Evolutionary conservation across 2,888 invertebrate species (phyloP).

Genomic region (Dromius quadrimaculatus): DNA sequence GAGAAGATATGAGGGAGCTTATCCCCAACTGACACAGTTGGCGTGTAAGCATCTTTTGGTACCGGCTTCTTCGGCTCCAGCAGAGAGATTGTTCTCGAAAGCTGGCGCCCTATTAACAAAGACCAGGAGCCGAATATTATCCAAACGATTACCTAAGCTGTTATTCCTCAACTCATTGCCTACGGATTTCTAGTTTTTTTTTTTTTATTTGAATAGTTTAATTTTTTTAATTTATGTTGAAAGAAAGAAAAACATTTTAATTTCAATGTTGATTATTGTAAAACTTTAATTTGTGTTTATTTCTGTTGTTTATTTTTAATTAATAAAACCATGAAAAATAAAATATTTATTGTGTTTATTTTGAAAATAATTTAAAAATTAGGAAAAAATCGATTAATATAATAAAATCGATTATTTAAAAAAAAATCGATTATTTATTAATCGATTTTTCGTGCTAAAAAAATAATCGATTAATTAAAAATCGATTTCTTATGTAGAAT

Average conservation of each 20-base stretch:
- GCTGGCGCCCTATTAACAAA: conserved; percentile 27
- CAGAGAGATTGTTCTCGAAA: conserved; percentile 55
- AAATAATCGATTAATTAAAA: neutral
- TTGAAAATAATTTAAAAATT: too few relatives aligned
- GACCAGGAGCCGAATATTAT: too few relatives aligned
- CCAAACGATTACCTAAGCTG: too few relatives aligned
- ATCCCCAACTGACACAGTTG: conserved; percentile 39
- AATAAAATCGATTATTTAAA: neutral
- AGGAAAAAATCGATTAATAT: neutral
- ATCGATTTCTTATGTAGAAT: neutral
- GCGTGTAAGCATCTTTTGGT: conserved; percentile 55
- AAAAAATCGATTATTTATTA: neutral
- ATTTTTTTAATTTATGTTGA: too few relatives aligned
- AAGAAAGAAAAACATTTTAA: neutral
- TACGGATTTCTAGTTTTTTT: neutral
- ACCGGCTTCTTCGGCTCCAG: conserved; percentile 56
- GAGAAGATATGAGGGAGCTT: conserved; percentile 55
- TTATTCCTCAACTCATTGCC: neutral
- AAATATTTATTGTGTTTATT: too few relatives aligned
- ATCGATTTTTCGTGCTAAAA: neutral
- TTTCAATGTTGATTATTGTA: neutral
- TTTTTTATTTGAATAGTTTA: too few relatives aligned
- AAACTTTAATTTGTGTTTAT: neutral
- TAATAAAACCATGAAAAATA: too few relatives aligned
- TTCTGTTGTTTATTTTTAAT: too few relatives aligned